Conservation (phyloP, 2,797 vertebrate species). For the Miichthys miiuy region DNA sequence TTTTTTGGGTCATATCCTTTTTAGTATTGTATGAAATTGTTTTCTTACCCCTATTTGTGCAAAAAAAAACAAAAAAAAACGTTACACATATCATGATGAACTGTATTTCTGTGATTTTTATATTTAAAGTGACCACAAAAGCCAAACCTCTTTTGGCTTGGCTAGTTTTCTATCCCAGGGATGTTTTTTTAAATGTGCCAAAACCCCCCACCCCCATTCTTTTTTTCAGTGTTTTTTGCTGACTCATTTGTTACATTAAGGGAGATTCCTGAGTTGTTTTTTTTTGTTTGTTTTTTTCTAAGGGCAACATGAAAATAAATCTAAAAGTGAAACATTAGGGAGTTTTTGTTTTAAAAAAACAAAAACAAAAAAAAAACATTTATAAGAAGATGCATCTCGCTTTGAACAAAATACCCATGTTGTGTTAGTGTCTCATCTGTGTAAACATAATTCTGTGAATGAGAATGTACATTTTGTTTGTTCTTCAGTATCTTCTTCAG, state of each 20-base stretch:
- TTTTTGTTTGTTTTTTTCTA: constrained; percentile 10
- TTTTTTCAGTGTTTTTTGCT: background rate
- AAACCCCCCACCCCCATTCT: constrained; percentile 14
- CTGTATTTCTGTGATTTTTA: constrained; percentile 58
- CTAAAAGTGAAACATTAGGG: constrained; percentile 37
- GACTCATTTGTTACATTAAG: constrained; percentile 42
- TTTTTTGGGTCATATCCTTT: constrained; percentile 41
- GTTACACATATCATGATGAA: constrained; percentile 76
- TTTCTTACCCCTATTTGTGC: constrained; percentile 47
- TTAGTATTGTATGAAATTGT: constrained; percentile 67
- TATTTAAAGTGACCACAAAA: constrained; percentile 74
- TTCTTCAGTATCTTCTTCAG: constrained; percentile 55
- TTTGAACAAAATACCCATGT: constrained; percentile 6
- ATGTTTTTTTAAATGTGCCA: constrained; percentile 57
- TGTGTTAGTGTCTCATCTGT: constrained; percentile 45
- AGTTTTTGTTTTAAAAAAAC: constrained; percentile 21
- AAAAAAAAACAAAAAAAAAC: constrained; percentile 7
- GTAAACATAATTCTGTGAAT: constrained; percentile 58
- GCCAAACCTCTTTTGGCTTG: constrained; percentile 37
- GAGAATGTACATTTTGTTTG: constrained; percentile 43
- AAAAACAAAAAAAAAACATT: too few species aligned
- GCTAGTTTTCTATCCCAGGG: constrained; percentile 55
- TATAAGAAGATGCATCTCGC: background rate
- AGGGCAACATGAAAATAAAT: constrained; percentile 27
- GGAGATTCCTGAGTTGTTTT: constrained; percentile 26